These are phyloP conservation scores for Heteromurus nitidus DNA, from an alignment of 2,888 invertebrate genomes.

Conservation along the genomic window DNA sequence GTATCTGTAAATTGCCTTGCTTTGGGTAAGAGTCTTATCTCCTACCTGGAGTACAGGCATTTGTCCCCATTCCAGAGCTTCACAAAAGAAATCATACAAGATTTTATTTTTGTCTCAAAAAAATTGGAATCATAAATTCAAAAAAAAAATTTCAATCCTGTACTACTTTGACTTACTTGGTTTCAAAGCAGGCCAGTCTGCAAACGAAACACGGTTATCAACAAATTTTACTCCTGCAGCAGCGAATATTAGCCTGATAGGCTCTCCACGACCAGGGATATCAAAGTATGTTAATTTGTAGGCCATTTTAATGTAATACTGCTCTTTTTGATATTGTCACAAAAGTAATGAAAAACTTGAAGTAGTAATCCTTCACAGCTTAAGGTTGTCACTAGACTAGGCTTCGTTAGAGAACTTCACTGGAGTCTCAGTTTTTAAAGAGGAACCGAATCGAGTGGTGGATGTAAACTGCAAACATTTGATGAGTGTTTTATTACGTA, in stretches of 20 bases:
- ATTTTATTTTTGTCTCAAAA: no score
- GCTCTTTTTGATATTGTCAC: no score
- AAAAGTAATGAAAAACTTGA: no score
- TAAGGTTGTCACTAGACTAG: no score
- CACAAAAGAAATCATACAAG: slow-evolving; percentile 19
- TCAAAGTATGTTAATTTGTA: slow-evolving; percentile 69
- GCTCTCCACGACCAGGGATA: slow-evolving; percentile 54
- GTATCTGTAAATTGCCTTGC: slow-evolving; percentile 73
- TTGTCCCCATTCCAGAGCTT: slow-evolving; percentile 72
- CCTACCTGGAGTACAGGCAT: slow-evolving; percentile 73
- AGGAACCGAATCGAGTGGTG: no score
- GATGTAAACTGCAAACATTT: no score
- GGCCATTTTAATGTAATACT: no score
- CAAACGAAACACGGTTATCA: slow-evolving; percentile 55
- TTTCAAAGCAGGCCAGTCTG: slow-evolving; percentile 64
- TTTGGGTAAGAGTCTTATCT: slow-evolving; percentile 72
- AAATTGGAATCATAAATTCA: background rate
- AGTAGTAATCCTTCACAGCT: background rate
- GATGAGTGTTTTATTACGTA: no score
- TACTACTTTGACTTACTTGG: slow-evolving; percentile 60
- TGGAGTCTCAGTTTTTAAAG: background rate
- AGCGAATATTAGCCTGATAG: slow-evolving; percentile 63
- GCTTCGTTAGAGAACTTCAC: no score
- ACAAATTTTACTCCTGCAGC: slow-evolving; percentile 64
- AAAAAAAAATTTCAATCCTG: no score